Conservation (phyloP, 1,140 invertebrate genomes). For the Aporrectodea caliginosa region DNA sequence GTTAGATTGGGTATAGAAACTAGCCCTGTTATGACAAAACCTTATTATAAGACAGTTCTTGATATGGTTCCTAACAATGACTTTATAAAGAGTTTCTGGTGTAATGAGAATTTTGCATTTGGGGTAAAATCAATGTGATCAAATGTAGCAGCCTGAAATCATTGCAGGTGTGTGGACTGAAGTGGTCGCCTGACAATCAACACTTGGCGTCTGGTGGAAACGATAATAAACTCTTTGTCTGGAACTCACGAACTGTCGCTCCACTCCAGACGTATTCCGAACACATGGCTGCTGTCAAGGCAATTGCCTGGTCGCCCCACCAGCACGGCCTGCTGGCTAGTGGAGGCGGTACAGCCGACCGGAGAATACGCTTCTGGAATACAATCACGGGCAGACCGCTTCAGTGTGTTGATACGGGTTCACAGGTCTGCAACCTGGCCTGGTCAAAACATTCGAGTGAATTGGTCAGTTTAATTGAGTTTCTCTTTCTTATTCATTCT, state of each 20-base stretch:
- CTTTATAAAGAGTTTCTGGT: no score
- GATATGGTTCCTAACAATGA: no score
- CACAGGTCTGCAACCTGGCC: conserved; percentile 95
- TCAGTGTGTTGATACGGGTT: conserved; percentile 98
- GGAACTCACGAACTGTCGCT: conserved; percentile 74
- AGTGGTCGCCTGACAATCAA: conserved; percentile 99
- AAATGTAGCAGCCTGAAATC: no score
- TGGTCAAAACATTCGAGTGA: conserved; percentile 99
- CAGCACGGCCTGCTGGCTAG: conserved; percentile 95
- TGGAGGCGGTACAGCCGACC: conserved; percentile 96
- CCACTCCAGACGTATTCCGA: conserved; percentile 87
- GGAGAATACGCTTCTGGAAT: conserved; percentile 90
- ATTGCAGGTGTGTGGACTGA: conserved; percentile 80
- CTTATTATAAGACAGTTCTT: no score
- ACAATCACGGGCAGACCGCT: conserved; percentile 97
- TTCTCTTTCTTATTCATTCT: not conserved
- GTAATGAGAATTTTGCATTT: no score
- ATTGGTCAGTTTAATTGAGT: conserved; percentile 71
- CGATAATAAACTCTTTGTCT: conserved; percentile 96
- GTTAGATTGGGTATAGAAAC: no score
- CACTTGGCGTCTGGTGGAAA: conserved; percentile 97
- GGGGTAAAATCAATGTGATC: no score
- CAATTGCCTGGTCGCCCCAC: conserved; percentile 99
- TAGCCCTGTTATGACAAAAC: no score
- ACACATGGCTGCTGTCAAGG: conserved; percentile 90